These are phyloP conservation scores for Temnothorax longispinosus DNA, from an alignment of 1,140 invertebrate genomes.

Conservation along the genomic window DNA sequence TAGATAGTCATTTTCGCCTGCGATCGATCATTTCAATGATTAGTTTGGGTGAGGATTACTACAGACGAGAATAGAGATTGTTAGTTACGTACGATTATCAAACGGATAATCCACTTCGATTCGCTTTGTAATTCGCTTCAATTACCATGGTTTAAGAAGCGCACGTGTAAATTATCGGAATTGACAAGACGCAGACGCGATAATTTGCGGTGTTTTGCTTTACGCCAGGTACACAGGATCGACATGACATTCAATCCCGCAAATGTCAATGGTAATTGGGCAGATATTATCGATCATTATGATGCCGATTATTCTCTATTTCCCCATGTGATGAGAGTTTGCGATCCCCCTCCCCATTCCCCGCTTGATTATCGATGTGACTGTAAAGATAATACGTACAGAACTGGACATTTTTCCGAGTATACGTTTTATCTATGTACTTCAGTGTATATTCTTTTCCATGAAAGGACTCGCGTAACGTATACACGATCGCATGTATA, in stretches of 20 bases:
- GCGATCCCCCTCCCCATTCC: background rate
- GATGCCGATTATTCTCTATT: constrained; percentile 26
- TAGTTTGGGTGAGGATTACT: background rate
- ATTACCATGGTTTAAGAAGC: background rate
- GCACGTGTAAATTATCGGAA: background rate
- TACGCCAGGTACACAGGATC: constrained; percentile 31
- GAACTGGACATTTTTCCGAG: constrained; percentile 2
- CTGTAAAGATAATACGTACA: constrained; percentile 8
- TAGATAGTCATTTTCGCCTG: background rate
- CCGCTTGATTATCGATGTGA: background rate
- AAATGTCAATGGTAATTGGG: constrained; percentile 57
- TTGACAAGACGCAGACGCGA: background rate
- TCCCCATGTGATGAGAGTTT: background rate
- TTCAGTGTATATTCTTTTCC: background rate
- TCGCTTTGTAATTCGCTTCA: background rate
- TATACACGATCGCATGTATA: background rate
- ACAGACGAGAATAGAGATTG: background rate
- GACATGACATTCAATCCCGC: constrained; percentile 52
- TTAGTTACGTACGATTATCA: background rate
- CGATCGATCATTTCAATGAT: background rate
- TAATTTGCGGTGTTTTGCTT: constrained; percentile 17
- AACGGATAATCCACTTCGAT: constrained; percentile 4
- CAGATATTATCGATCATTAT: constrained; percentile 41
- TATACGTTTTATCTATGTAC: background rate
- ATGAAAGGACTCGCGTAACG: background rate